Conservation (phyloP, 2,113 vertebrate genomes). For the Semnopithecus entellus region DNA sequence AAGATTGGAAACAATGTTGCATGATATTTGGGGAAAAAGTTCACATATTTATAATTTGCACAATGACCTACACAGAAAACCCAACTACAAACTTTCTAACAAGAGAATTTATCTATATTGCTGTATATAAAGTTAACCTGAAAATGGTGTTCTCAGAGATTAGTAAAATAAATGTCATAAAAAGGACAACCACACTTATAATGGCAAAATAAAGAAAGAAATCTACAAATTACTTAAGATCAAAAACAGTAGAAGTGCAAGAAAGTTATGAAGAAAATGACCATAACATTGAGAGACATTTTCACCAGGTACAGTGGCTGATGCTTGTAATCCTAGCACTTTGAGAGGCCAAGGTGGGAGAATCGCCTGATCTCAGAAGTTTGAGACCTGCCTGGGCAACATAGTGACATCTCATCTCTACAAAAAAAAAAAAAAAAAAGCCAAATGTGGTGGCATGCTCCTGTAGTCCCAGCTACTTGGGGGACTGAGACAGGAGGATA, state of each 20-base stretch:
- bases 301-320: too few relatives aligned
- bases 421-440: too few relatives aligned
- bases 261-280: not conserved
- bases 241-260: not conserved
- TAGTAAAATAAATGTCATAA: not conserved
- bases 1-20: not conserved
- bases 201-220: not conserved
- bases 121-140: not conserved
- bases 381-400: too few relatives aligned
- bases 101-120: not conserved
- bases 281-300: too few relatives aligned
- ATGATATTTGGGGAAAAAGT: not conserved
- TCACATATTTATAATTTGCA: not conserved
- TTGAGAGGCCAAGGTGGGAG: too few relatives aligned
- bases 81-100: not conserved
- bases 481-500: too few relatives aligned
- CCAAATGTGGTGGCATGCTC: too few relatives aligned
- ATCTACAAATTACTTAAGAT: not conserved
- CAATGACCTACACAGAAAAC: not conserved
- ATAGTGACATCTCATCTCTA: too few relatives aligned
- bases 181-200: not conserved
- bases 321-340: too few relatives aligned
- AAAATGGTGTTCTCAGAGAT: not conserved
- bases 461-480: too few relatives aligned
- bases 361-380: too few relatives aligned